phyloP scores from a whole-genome alignment of 1,140 invertebrate genomes.

The Steinernema feltiae region DNA sequence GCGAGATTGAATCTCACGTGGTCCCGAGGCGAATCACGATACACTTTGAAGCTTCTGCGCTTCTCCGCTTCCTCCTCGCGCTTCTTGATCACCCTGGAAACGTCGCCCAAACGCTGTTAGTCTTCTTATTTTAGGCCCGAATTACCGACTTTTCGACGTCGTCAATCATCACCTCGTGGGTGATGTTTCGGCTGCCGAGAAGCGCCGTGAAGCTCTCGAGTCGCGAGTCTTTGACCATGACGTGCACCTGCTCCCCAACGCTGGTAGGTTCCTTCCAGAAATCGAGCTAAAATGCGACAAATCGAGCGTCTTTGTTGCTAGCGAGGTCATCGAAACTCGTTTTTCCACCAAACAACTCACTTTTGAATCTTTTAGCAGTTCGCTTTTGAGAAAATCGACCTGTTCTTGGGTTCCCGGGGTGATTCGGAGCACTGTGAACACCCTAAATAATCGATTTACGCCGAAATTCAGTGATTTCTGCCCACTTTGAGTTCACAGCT shows the following conservation, averaged over 20 bases:
- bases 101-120: conserved; percentile 19
- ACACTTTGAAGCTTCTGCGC: conserved; percentile 1
- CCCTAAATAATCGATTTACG: conserved; percentile 24
- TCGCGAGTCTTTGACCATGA: conserved; percentile 30
- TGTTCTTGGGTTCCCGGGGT: conserved; percentile 23
- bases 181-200: conserved; percentile 40
- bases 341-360: not conserved
- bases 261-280: conserved; percentile 39
- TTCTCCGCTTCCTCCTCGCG: conserved; percentile 14
- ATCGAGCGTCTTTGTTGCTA: not conserved
- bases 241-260: conserved; percentile 37
- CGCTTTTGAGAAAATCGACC: conserved; percentile 26
- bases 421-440: conserved; percentile 31
- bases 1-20: conserved; percentile 45
- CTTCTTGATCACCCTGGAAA: conserved; percentile 45
- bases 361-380: conserved; percentile 25
- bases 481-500: not conserved
- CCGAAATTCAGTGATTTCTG: not conserved
- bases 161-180: conserved; percentile 50
- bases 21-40: conserved; percentile 10
- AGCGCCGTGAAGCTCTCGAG: conserved; percentile 7
- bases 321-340: not conserved
- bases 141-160: conserved; percentile 48
- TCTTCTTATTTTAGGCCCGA: conserved; percentile 4
- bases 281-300: conserved; percentile 30